phyloP scores from a whole-genome alignment of 2,797 vertebrate genomes.

The Atherinosoma microstoma region DNA sequence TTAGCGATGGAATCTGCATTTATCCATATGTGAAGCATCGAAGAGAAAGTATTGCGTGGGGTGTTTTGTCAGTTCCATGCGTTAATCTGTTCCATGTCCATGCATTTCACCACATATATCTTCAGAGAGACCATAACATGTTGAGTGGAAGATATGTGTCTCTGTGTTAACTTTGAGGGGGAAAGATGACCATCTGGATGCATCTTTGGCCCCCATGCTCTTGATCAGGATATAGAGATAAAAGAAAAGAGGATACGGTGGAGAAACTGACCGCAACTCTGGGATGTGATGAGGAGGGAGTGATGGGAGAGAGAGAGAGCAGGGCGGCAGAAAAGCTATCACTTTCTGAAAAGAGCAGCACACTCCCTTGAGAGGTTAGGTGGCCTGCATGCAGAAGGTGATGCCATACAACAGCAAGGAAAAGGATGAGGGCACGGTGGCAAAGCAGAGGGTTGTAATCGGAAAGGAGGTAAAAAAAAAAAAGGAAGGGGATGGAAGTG shows the following conservation, averaged over 20 bases:
- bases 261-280: constrained; percentile 8
- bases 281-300: background rate
- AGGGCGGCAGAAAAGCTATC: constrained; percentile 67
- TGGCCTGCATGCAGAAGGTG: constrained; percentile 69
- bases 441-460: background rate
- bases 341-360: constrained; percentile 76
- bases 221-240: constrained; percentile 1
- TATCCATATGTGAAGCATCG: background rate
- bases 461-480: background rate
- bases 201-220: constrained; percentile 8
- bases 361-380: constrained; percentile 71
- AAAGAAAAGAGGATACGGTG: background rate
- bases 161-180: background rate
- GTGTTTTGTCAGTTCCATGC: background rate
- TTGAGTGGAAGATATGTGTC: background rate
- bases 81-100: background rate
- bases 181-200: constrained; percentile 2
- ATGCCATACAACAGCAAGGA: constrained; percentile 62
- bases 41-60: background rate
- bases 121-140: background rate
- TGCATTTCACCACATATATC: background rate
- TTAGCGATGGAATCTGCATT: background rate
- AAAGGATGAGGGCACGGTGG: constrained; percentile 14
- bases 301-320: constrained; percentile 10
- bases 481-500: background rate